A percentile compares a stretch with the other conserved stretches of the same genome.
phyloP scores from a whole-genome alignment of 2,888 invertebrate species.

The Tetramorium bicarinatum region DNA sequence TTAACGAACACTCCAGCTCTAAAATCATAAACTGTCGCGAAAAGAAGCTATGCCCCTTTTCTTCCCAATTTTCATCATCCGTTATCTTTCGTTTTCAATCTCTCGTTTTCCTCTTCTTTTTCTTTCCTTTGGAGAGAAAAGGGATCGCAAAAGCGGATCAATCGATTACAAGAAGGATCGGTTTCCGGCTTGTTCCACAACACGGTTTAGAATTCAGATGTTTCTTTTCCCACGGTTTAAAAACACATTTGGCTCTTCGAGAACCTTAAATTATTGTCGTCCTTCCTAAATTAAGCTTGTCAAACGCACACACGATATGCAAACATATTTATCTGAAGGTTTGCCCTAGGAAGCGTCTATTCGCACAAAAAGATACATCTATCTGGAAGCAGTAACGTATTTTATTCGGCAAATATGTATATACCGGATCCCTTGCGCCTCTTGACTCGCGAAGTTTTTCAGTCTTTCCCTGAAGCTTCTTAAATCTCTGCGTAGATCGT shows the following conservation, averaged over 20 bases:
- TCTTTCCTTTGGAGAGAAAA: neutral
- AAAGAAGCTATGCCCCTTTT: neutral
- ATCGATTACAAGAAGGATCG: neutral
- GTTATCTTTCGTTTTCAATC: too few relatives aligned
- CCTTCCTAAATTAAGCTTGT: slow-evolving; percentile 32
- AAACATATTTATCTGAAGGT: slow-evolving; percentile 20
- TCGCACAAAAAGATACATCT: slow-evolving; percentile 34
- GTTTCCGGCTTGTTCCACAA: neutral
- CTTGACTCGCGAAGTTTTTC: neutral
- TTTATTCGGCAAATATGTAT: neutral
- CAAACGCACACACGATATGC: neutral
- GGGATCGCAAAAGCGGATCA: neutral
- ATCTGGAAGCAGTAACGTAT: slow-evolving; percentile 12
- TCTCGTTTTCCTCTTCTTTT: neutral
- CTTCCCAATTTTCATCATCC: neutral
- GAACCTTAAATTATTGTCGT: slow-evolving; percentile 43
- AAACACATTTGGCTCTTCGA: slow-evolving; percentile 3
- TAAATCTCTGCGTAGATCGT: neutral
- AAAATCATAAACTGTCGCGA: neutral
- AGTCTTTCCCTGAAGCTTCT: neutral
- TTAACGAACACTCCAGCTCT: neutral
- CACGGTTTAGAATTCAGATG: neutral
- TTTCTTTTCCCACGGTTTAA: neutral
- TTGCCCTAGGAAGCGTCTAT: slow-evolving; percentile 27
- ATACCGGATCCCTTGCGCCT: neutral